These are phyloP conservation scores for Spilosoma lubricipeda DNA, from an alignment of 2,888 invertebrate genomes.

Conservation along the genomic window DNA sequence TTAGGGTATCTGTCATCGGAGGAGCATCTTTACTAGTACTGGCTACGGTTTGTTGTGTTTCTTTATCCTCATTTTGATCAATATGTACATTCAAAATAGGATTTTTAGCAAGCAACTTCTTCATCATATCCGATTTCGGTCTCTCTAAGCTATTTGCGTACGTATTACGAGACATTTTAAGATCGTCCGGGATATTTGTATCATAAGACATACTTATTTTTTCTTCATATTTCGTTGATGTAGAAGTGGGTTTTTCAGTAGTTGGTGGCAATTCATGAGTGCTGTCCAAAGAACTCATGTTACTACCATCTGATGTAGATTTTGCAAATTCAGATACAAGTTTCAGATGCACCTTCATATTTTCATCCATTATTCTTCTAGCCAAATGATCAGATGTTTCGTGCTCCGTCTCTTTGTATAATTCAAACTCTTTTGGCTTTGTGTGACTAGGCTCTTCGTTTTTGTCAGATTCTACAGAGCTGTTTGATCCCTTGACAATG, in stretches of 20 bases:
- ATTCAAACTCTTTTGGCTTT: slow-evolving; percentile 64
- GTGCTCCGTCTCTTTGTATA: slow-evolving; percentile 67
- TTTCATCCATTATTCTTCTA: slow-evolving; percentile 81
- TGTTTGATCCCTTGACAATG: slow-evolving; percentile 86
- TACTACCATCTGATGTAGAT: slow-evolving; percentile 81
- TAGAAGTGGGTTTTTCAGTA: slow-evolving; percentile 54
- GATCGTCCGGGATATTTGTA: slow-evolving; percentile 88
- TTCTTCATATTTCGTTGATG: slow-evolving; percentile 75
- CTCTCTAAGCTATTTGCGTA: slow-evolving; percentile 87
- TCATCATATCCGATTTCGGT: slow-evolving; percentile 88
- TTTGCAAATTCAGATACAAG: slow-evolving; percentile 82
- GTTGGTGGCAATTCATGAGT: slow-evolving; percentile 66
- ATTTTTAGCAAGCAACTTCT: slow-evolving; percentile 84
- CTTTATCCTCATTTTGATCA: slow-evolving; percentile 64
- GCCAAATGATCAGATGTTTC: slow-evolving; percentile 82
- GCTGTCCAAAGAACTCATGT: slow-evolving; percentile 76
- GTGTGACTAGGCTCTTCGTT: slow-evolving; percentile 65
- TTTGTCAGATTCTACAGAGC: slow-evolving; percentile 80
- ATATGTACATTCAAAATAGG: slow-evolving; percentile 81
- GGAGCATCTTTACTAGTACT: slow-evolving; percentile 67
- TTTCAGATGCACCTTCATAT: slow-evolving; percentile 81
- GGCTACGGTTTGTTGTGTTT: slow-evolving; percentile 65
- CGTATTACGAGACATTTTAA: slow-evolving; percentile 88
- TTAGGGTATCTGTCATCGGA: slow-evolving; percentile 74
- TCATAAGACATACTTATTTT: slow-evolving; percentile 82